Evolutionary conservation across 2,888 invertebrate species (phyloP).

Genomic region (Gari tellinella): DNA sequence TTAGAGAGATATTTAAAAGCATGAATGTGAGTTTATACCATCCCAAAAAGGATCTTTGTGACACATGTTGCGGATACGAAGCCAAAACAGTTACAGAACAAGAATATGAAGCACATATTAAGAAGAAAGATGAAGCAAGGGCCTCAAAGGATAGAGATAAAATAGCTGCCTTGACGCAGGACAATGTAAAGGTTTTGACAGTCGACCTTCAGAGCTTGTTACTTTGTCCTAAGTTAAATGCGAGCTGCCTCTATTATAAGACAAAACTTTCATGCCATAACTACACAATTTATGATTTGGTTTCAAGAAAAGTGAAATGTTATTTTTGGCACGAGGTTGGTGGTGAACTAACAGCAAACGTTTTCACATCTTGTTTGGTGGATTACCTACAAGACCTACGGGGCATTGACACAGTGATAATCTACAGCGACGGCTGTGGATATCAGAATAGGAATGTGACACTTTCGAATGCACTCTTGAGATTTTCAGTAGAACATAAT

Average conservation of each 20-base stretch:
- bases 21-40: too few relatives aligned
- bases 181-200: neutral
- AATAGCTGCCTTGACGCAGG: neutral
- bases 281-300: slow-evolving; percentile 41
- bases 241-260: slow-evolving; percentile 41
- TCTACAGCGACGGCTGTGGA: slow-evolving; percentile 13
- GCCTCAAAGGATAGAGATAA: too few relatives aligned
- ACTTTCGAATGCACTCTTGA: slow-evolving; percentile 43
- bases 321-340: slow-evolving; percentile 59
- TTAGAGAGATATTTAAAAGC: too few relatives aligned
- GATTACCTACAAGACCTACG: slow-evolving; percentile 21
- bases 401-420: slow-evolving; percentile 29
- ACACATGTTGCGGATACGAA: too few relatives aligned
- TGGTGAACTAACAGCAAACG: slow-evolving; percentile 43
- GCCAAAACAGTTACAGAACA: too few relatives aligned
- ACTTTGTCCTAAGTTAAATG: neutral
- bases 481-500: slow-evolving; percentile 19
- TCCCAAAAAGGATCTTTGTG: too few relatives aligned
- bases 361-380: slow-evolving; percentile 35
- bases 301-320: slow-evolving; percentile 21
- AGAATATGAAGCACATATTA: too few relatives aligned
- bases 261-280: slow-evolving; percentile 50
- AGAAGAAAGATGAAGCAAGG: too few relatives aligned
- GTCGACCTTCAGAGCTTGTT: neutral
- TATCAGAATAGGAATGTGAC: neutral